A percentile compares a stretch with the other conserved stretches of the same genome.
Evolutionary conservation across 2,888 invertebrate genomes (phyloP).

Genomic region (Drosophila merina): DNA sequence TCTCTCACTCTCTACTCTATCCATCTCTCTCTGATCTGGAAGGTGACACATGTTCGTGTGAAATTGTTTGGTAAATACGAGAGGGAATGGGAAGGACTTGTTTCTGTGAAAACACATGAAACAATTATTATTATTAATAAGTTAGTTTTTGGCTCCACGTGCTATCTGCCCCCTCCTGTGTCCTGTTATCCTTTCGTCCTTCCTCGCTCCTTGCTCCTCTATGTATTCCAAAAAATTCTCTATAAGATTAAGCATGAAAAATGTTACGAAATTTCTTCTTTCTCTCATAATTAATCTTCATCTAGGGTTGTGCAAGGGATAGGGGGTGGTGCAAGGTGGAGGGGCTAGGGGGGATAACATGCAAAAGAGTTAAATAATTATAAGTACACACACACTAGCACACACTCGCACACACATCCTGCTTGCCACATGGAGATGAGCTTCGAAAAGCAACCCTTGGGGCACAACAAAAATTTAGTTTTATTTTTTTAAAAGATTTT

Average conservation of each 20-base stretch:
- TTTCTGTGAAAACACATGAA: slow-evolving; percentile 53
- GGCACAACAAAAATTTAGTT: background rate
- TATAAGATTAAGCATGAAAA: slow-evolving; percentile 76
- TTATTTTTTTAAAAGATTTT: background rate
- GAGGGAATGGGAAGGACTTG: slow-evolving; percentile 1
- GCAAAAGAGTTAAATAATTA: slow-evolving; percentile 76
- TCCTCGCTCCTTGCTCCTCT: background rate
- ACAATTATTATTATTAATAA: slow-evolving; percentile 79
- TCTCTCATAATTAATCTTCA: slow-evolving; percentile 70
- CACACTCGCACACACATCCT: slow-evolving; percentile 8
- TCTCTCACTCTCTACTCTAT: background rate
- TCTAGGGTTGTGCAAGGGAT: slow-evolving; percentile 43
- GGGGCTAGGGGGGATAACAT: slow-evolving; percentile 46
- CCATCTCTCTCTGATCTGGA: slow-evolving; percentile 22
- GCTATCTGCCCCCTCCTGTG: slow-evolving; percentile 13
- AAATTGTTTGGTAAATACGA: background rate
- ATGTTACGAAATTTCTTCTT: slow-evolving; percentile 74
- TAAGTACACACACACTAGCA: slow-evolving; percentile 60
- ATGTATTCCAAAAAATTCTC: slow-evolving; percentile 41
- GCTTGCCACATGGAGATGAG: slow-evolving; percentile 1
- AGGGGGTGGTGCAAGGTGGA: background rate
- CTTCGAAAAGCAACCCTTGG: background rate
- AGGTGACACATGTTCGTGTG: slow-evolving; percentile 66
- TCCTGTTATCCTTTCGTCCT: background rate
- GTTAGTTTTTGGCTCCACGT: slow-evolving; percentile 68